These are phyloP conservation scores for Thripadectes ignobilis DNA, from an alignment of 2,797 vertebrate genomes.

Conservation along the genomic window DNA sequence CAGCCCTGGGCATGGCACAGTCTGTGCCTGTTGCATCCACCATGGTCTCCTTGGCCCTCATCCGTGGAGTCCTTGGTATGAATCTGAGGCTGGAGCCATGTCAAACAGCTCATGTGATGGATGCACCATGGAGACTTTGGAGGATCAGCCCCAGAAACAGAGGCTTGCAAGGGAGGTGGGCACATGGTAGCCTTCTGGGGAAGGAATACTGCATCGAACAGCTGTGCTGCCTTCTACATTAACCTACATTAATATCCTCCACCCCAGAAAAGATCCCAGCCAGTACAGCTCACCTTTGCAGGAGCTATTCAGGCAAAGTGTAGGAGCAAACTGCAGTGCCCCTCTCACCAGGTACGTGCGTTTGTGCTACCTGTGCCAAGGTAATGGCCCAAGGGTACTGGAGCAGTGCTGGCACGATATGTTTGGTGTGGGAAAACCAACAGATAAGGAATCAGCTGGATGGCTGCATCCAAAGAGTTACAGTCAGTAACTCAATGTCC, in stretches of 20 bases:
- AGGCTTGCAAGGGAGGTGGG: not conserved
- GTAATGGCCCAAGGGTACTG: accelerated
- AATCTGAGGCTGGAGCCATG: not conserved
- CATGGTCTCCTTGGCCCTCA: accelerated
- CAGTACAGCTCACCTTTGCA: not conserved
- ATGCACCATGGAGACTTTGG: not conserved
- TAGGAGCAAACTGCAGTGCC: not conserved
- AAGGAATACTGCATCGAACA: accelerated
- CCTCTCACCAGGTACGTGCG: not conserved
- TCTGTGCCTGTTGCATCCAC: accelerated
- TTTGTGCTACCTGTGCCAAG: not conserved
- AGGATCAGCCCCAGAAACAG: not conserved
- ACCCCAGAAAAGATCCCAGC: not conserved
- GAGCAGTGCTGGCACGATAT: not conserved
- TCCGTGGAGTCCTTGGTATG: not conserved
- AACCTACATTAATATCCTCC: not conserved
- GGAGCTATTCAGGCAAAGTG: not conserved
- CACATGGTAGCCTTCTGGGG: accelerated
- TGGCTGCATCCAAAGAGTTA: not conserved
- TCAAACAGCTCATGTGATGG: not conserved
- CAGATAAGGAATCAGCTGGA: not conserved
- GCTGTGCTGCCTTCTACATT: not conserved
- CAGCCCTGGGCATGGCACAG: accelerated
- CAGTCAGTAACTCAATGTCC: not conserved
- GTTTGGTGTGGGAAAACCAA: not conserved